These are phyloP conservation scores for Cladopsammia gracilis DNA, from an alignment of 64 coral and sea anemone species.

Conservation along the genomic window DNA sequence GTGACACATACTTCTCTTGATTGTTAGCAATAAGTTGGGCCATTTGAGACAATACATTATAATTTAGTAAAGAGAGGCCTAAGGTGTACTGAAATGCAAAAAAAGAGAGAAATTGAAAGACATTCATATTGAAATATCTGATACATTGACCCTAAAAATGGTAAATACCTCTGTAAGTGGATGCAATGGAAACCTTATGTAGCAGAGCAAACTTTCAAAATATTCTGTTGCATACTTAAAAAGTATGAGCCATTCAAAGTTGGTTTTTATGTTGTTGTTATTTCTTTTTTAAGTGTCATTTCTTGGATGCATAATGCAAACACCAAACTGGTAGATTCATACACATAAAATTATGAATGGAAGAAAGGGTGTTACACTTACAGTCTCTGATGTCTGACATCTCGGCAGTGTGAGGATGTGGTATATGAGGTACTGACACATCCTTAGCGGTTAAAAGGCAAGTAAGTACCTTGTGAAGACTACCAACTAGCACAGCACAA, in stretches of 20 bases:
- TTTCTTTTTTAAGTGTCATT: too few species aligned
- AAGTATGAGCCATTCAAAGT: too few species aligned
- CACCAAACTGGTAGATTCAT: neutral
- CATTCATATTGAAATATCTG: neutral
- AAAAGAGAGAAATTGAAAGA: conserved; percentile 14
- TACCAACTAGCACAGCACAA: conserved; percentile 36
- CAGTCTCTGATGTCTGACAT: conserved; percentile 40
- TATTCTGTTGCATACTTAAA: too few species aligned
- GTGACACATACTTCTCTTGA: conserved; percentile 29
- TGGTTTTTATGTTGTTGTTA: too few species aligned
- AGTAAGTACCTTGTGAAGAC: conserved; percentile 20
- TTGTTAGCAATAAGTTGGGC: neutral
- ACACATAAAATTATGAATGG: neutral
- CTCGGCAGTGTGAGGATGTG: neutral
- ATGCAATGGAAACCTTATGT: too few species aligned
- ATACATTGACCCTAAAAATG: too few species aligned
- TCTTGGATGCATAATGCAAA: too few species aligned
- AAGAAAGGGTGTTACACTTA: neutral
- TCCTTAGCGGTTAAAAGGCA: conserved; percentile 26
- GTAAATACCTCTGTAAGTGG: too few species aligned
- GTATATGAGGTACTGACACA: neutral
- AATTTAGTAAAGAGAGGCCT: conserved; percentile 18
- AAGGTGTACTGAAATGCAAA: conserved; percentile 8
- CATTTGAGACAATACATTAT: conserved; percentile 4
- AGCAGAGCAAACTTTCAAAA: too few species aligned